Conservation (phyloP, 2,888 invertebrate species). For the Gymnoscelis rufifasciata region DNA sequence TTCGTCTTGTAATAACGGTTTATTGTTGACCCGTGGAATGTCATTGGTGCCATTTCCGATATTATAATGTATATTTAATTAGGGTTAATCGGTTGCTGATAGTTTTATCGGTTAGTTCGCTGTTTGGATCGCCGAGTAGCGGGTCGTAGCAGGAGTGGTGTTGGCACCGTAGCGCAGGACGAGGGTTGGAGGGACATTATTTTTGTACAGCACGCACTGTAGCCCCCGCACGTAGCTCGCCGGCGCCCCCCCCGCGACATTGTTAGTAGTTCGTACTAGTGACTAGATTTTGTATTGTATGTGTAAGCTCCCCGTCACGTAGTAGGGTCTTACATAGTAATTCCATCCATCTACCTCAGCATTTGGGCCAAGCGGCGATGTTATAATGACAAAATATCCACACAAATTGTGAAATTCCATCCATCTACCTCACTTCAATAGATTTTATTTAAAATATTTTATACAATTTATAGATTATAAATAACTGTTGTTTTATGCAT, state of each 20-base stretch:
- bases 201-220: conserved; percentile 38
- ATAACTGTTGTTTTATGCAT: conserved; percentile 79
- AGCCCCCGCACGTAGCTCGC: conserved; percentile 24
- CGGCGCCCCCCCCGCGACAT: conserved; percentile 40
- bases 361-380: conserved; percentile 75
- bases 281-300: conserved; percentile 69
- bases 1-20: conserved; percentile 61
- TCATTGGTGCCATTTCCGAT: conserved; percentile 75
- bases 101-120: conserved; percentile 37
- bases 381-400: conserved; percentile 70
- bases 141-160: conserved; percentile 18
- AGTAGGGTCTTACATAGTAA: conserved; percentile 73
- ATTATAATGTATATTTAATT: conserved; percentile 61
- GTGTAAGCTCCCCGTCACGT: conserved; percentile 66
- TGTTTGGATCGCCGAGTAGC: conserved; percentile 19
- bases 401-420: conserved; percentile 83
- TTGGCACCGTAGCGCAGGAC: conserved; percentile 18
- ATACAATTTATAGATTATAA: conserved; percentile 77
- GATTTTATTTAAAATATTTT: conserved; percentile 79
- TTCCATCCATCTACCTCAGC: conserved; percentile 81
- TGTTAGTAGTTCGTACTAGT: conserved; percentile 62
- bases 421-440: conserved; percentile 85
- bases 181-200: conserved; percentile 43
- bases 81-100: conserved; percentile 47
- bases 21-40: conserved; percentile 77